Percentiles rank a stretch among this genome's conserved stretches.
phyloP scores from a whole-genome alignment of 1,140 invertebrate species.

The Nilaparvata lugens region DNA sequence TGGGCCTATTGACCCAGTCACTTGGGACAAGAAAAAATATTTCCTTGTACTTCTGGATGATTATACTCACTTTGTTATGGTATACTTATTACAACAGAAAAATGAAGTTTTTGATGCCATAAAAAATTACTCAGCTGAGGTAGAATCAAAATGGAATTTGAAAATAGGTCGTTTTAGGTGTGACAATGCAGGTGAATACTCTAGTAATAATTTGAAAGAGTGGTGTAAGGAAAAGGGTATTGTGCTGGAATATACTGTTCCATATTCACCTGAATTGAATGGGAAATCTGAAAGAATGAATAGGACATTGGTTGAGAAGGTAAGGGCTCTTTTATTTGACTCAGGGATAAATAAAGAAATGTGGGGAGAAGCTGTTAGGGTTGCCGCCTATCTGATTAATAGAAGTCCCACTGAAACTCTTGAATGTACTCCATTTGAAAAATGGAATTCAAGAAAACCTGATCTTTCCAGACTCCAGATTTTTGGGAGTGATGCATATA shows the following conservation, averaged over 20 bases:
- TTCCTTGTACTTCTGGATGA: no score
- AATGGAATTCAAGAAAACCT: slow-evolving; percentile 24
- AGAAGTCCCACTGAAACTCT: no score
- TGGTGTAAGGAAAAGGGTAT: slow-evolving; percentile 10
- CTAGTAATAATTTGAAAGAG: slow-evolving; percentile 7
- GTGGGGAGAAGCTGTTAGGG: slow-evolving; percentile 33
- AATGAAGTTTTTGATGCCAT: slow-evolving; percentile 24
- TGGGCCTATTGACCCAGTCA: no score
- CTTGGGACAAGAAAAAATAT: no score
- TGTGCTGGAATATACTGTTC: slow-evolving; percentile 15
- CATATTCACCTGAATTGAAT: slow-evolving; percentile 33
- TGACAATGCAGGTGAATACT: slow-evolving; percentile 18
- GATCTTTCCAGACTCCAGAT: slow-evolving; percentile 26
- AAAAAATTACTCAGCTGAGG: neutral
- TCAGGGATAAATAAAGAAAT: slow-evolving; percentile 6
- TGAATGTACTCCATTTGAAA: slow-evolving; percentile 32
- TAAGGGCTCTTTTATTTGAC: slow-evolving; percentile 27
- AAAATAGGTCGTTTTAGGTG: slow-evolving; percentile 5
- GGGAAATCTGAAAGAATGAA: slow-evolving; percentile 33
- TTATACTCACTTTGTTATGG: slow-evolving; percentile 16
- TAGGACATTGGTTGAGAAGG: slow-evolving; percentile 36
- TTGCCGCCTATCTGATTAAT: slow-evolving; percentile 29
- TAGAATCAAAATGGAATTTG: neutral
- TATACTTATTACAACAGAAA: neutral
- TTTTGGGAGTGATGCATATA: slow-evolving; percentile 33